Percentiles rank a stretch among this genome's conserved stretches.
phyloP scores from a whole-genome alignment of 2,888 invertebrate species.

The Pollenia amentaria region DNA sequence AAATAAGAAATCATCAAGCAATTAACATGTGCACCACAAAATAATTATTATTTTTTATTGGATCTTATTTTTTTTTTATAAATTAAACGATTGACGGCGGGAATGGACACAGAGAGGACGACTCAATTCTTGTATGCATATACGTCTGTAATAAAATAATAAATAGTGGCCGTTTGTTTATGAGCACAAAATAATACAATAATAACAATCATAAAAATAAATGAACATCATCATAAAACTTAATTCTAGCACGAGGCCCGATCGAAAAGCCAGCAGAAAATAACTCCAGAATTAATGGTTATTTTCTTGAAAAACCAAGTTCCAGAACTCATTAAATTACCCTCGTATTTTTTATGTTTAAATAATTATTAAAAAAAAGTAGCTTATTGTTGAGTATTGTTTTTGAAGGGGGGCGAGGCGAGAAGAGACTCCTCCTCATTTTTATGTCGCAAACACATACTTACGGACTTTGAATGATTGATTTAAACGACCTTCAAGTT shows the following conservation, averaged over 20 bases:
- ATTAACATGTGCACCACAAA: constrained; percentile 63
- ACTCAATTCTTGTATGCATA: background rate
- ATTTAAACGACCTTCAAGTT: constrained; percentile 73
- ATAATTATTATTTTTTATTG: constrained; percentile 67
- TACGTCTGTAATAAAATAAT: constrained; percentile 34
- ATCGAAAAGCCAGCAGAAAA: background rate
- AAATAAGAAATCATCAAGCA: constrained; percentile 17
- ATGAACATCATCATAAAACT: constrained; percentile 40
- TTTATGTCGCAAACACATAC: constrained; percentile 7
- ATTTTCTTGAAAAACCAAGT: background rate
- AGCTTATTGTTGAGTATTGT: background rate
- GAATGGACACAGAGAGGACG: background rate
- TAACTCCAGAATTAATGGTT: background rate
- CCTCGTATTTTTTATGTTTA: constrained; percentile 27
- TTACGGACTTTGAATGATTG: constrained; percentile 25
- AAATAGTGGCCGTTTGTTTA: constrained; percentile 58
- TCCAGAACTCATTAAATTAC: background rate
- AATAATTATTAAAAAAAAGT: constrained; percentile 16
- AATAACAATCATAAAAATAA: constrained; percentile 65
- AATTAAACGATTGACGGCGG: constrained; percentile 22
- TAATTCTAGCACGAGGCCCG: constrained; percentile 1
- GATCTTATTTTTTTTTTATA: constrained; percentile 21
- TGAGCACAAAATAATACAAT: constrained; percentile 57
- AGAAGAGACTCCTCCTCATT: background rate
- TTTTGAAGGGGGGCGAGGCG: background rate